phyloP scores from a whole-genome alignment of 2,113 vertebrate genomes.

The Hemicordylus capensis region DNA sequence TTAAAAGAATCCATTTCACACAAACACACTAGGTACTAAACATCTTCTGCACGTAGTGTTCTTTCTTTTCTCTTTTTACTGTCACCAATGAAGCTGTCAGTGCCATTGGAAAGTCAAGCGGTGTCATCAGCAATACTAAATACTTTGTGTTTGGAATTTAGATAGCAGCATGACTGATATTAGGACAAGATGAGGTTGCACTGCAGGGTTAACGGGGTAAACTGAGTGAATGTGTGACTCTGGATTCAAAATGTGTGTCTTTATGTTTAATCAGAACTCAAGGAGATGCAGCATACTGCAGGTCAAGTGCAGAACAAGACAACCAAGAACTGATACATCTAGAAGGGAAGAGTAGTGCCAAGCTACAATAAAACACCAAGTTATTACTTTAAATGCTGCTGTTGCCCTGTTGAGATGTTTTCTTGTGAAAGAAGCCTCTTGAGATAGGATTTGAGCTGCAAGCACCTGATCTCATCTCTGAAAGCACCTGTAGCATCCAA shows the following conservation, averaged over 20 bases:
- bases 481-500: not conserved
- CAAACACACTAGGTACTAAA: not conserved
- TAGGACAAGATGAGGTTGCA: not conserved
- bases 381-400: not conserved
- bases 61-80: not conserved
- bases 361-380: not conserved
- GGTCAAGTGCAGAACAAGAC: not conserved
- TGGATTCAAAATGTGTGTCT: not conserved
- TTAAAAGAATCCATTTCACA: slow-evolving; percentile 1
- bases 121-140: slow-evolving; percentile 1
- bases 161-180: not conserved
- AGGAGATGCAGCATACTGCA: not conserved
- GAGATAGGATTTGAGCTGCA: not conserved
- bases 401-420: not conserved
- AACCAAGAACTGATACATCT: not conserved
- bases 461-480: not conserved
- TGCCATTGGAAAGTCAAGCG: slow-evolving; percentile 2
- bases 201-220: not conserved
- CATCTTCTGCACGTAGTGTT: not conserved
- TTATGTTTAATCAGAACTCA: not conserved
- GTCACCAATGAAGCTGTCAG: not conserved
- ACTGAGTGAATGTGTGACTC: not conserved
- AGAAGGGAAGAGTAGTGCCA: not conserved
- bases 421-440: not conserved
- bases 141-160: not conserved